phyloP scores from a whole-genome alignment of 2,888 invertebrate species.

The Epistrophella euchroma region DNA sequence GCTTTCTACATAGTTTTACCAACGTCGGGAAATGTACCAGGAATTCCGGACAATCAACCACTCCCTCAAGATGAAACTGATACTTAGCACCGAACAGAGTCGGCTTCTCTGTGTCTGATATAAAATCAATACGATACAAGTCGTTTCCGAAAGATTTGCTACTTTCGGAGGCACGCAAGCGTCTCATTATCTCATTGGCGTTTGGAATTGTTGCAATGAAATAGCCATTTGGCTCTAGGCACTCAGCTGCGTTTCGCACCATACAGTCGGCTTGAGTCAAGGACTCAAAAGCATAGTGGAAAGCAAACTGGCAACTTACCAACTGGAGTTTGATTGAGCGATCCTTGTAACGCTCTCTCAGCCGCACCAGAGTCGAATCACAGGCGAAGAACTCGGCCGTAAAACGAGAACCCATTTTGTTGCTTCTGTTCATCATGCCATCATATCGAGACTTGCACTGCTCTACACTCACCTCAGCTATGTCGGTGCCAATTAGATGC shows the following conservation, averaged over 20 bases:
- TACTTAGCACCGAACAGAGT: slow-evolving; percentile 98
- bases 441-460: slow-evolving; percentile 94
- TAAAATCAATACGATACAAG: slow-evolving; percentile 90
- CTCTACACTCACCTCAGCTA: slow-evolving; percentile 95
- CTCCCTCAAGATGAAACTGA: slow-evolving; percentile 97
- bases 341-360: slow-evolving; percentile 91
- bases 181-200: slow-evolving; percentile 94
- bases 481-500: slow-evolving; percentile 95
- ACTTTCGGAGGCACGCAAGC: slow-evolving; percentile 86
- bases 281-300: slow-evolving; percentile 98
- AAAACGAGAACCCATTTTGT: slow-evolving; percentile 85
- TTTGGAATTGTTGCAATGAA: slow-evolving; percentile 99
- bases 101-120: slow-evolving; percentile 87
- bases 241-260: slow-evolving; percentile 96
- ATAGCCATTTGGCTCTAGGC: slow-evolving; percentile 94
- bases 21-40: slow-evolving; percentile 96
- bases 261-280: slow-evolving; percentile 94
- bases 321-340: slow-evolving; percentile 92
- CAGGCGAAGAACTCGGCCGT: slow-evolving; percentile 95
- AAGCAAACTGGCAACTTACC: slow-evolving; percentile 98
- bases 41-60: slow-evolving; percentile 99
- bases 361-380: slow-evolving; percentile 94
- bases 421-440: slow-evolving; percentile 85
- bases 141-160: slow-evolving; percentile 90
- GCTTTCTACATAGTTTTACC: slow-evolving; percentile 89